Base-by-base conservation (phyloP, 1,140 invertebrate species). In the Lepidostoma basale region DNA sequence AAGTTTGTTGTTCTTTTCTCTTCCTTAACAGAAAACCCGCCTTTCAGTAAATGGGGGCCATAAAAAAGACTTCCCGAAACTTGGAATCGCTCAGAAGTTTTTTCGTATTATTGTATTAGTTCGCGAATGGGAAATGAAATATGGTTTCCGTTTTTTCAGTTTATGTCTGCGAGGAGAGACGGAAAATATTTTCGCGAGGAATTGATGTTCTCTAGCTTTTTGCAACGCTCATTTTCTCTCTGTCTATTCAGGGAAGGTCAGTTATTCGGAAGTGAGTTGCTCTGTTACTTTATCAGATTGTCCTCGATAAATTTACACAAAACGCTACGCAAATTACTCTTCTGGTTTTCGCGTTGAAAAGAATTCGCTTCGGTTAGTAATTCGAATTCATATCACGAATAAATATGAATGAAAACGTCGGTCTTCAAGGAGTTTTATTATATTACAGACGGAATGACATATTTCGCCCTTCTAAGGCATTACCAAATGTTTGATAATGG, bases 41-140 rank as follows among this genome's bases (percentile, higher is more conserved):
- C 20, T 26, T 28, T 54, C 30, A 28, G 49, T 28, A 54, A 54
- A 54, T 28, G 49, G 44, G 16, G 49, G 49, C 30, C 49, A 54
- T 54, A 54, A 54, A 54, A 16, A 54, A 28, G 25, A 26, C 25
- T 16, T 28, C n/a, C 14, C 14, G 25, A 28, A 54, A 54, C 10
- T 54, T 28, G 3, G 49, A 28, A 54, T 54, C 49, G 49, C 49
- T 30, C 49, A 28, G 49, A 54, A 52, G 23, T 54, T 54, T 54
- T 54, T 54, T 54, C 25, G 26, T 26, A 28, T 54, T 54, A 54
- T 28, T 54, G 49, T 54, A 54, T 54, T 54, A 54, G 49, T 54
- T 54, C 26, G n/a, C 26, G 20, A 54, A 54, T 54, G 49, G 26
- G 30, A 30, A 28, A 54, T 33, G 49, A 54, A 54, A 54, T 54